Evolutionary conservation across 2,113 vertebrate species (phyloP).

Genomic region (Emberiza fucata): DNA sequence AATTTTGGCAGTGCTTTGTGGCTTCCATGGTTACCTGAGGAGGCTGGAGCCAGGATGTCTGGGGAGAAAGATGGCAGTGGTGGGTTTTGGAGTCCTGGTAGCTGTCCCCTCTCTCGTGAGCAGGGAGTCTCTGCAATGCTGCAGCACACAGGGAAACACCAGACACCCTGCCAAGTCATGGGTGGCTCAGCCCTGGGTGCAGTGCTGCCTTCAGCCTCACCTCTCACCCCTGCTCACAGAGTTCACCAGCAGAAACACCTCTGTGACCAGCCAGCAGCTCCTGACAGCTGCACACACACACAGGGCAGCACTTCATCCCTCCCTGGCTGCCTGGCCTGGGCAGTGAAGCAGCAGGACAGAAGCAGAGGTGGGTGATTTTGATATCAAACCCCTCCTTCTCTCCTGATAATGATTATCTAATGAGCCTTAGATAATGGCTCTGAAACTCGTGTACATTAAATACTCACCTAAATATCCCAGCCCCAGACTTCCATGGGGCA

Average conservation of each 20-base stretch:
- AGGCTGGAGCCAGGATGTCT: conserved; percentile 53
- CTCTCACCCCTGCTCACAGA: neutral
- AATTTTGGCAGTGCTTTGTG: conserved; percentile 22
- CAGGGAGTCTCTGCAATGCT: neutral
- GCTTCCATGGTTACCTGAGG: conserved; percentile 28
- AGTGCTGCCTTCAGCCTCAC: neutral
- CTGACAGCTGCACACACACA: neutral
- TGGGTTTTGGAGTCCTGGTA: neutral
- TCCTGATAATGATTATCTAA: neutral
- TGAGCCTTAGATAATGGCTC: neutral
- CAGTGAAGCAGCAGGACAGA: neutral
- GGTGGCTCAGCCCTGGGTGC: neutral
- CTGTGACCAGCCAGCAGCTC: neutral
- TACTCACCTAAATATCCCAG: neutral
- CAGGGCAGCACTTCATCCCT: neutral
- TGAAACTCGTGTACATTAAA: neutral
- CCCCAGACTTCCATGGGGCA: neutral
- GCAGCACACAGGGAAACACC: neutral
- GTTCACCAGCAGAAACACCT: neutral
- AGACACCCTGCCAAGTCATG: neutral
- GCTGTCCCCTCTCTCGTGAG: fast-evolving
- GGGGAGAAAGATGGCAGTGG: conserved; percentile 1
- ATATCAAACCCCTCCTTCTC: neutral
- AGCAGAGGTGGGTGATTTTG: neutral
- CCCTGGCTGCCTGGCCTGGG: neutral